Evolutionary conservation across 2,113 vertebrate species (phyloP).

Genomic region (Struthidea cinerea): DNA sequence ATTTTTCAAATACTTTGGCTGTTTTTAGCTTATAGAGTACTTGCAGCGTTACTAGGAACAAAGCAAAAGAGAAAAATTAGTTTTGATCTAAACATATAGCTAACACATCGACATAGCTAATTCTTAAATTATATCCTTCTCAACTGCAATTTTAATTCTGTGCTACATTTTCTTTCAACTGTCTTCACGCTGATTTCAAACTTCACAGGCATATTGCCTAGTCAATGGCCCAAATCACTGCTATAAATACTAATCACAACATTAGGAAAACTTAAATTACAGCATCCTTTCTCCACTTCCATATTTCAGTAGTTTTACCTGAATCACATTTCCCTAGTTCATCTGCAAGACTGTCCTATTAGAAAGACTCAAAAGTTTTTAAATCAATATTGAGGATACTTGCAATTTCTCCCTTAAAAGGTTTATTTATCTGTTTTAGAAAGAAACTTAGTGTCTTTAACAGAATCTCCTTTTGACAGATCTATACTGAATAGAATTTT

Average conservation of each 20-base stretch:
- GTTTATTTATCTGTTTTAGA: background rate
- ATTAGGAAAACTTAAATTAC: background rate
- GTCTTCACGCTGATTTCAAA: background rate
- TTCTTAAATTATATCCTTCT: background rate
- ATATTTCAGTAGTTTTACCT: background rate
- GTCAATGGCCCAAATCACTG: background rate
- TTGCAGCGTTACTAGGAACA: constrained; percentile 90
- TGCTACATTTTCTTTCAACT: background rate
- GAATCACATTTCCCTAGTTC: background rate
- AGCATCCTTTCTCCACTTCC: background rate
- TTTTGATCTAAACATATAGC: background rate
- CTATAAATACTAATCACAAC: background rate
- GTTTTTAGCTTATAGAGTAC: constrained; percentile 98
- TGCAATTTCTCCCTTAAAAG: background rate
- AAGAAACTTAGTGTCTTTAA: background rate
- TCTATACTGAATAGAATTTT: background rate
- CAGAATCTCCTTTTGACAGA: background rate
- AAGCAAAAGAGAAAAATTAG: constrained; percentile 25
- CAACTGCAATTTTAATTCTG: background rate
- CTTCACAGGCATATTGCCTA: background rate
- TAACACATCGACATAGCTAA: background rate
- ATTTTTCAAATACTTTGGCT: constrained; percentile 97
- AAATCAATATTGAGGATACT: background rate
- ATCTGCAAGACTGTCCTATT: background rate
- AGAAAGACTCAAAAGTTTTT: background rate